Percentiles rank a stretch among this genome's conserved stretches.
Conservation (phyloP, 2,113 vertebrate genomes). For the Tinamus guttatus region DNA sequence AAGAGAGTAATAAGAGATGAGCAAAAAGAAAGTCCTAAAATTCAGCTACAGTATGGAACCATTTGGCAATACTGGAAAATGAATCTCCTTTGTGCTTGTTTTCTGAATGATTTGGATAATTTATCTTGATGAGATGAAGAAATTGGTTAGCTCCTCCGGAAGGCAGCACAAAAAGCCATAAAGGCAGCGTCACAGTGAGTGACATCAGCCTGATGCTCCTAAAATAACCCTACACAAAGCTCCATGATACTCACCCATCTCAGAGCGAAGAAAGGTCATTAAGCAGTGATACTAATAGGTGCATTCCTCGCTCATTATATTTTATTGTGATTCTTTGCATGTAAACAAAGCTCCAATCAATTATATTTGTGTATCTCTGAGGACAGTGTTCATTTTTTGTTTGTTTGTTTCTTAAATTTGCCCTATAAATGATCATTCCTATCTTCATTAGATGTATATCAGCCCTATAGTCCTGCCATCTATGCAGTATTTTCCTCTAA, state of each 20-base stretch:
- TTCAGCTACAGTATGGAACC: background rate
- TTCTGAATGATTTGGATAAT: background rate
- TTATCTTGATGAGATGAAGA: background rate
- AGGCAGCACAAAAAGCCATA: background rate
- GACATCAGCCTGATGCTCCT: background rate
- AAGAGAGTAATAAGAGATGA: background rate
- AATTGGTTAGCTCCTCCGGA: background rate
- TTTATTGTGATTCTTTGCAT: background rate
- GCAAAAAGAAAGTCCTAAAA: background rate
- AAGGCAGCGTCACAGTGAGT: background rate
- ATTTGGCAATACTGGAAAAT: background rate
- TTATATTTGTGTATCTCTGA: background rate
- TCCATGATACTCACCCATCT: background rate
- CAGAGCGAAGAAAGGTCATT: background rate
- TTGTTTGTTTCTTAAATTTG: background rate
- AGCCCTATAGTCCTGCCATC: accelerated
- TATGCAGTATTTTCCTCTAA: too few relatives aligned
- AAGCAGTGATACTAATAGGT: background rate
- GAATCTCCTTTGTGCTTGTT: background rate
- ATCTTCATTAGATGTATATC: background rate
- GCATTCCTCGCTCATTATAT: background rate
- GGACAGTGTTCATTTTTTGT: background rate
- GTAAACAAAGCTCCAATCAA: background rate
- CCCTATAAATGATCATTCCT: background rate
- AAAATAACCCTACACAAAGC: background rate